These are phyloP conservation scores for Chrysogorgia sp. DNA, from an alignment of 92 coral and sea anemone genomes.

Conservation along the genomic window DNA sequence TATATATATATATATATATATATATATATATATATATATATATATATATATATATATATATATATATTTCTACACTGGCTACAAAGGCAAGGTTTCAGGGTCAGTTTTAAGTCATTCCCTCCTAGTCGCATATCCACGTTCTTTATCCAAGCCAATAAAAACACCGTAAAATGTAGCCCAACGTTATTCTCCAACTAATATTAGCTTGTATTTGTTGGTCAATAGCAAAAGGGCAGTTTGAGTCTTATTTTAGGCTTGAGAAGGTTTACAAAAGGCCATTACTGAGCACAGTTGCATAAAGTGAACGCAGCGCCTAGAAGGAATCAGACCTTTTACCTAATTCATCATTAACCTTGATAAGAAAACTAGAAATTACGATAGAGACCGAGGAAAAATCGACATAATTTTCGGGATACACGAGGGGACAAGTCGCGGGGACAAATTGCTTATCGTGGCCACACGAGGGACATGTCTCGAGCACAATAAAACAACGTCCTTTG, in stretches of 20 bases:
- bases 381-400: too few species aligned
- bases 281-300: neutral
- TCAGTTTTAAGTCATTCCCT: slow-evolving; percentile 33
- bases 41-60: too few species aligned
- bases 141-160: slow-evolving; percentile 11
- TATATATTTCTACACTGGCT: too few species aligned
- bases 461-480: too few species aligned
- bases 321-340: slow-evolving; percentile 50
- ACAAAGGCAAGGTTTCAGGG: slow-evolving; percentile 45
- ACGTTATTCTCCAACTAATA: neutral
- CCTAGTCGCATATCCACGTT: slow-evolving; percentile 4
- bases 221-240: neutral
- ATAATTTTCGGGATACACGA: too few species aligned
- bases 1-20: too few species aligned
- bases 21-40: too few species aligned
- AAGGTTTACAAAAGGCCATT: neutral
- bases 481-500: too few species aligned
- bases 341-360: slow-evolving; percentile 37
- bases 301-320: slow-evolving; percentile 9
- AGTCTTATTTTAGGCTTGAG: slow-evolving; percentile 21
- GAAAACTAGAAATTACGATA: too few species aligned
- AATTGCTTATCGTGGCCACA: too few species aligned
- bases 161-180: neutral
- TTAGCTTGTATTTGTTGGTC: neutral
- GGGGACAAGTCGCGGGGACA: too few species aligned